Conservation (phyloP, 2,797 vertebrate genomes). For the Platyrinchus mystaceus region DNA sequence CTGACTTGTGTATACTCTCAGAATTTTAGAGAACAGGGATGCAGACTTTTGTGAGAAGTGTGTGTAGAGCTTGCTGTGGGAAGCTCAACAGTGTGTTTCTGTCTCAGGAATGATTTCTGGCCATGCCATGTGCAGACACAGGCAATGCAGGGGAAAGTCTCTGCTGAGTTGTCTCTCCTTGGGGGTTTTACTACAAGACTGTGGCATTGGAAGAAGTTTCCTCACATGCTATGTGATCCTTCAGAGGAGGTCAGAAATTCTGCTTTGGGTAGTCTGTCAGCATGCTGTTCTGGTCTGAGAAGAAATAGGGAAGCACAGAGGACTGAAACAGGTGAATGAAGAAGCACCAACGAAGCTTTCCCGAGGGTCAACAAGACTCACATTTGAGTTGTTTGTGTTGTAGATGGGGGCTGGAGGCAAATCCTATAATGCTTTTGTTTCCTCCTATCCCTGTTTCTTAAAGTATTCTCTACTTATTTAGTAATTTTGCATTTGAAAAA, state of each 20-base stretch:
- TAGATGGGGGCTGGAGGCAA: neutral
- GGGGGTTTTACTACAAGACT: neutral
- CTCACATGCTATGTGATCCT: neutral
- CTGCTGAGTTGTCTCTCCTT: neutral
- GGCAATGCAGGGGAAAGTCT: neutral
- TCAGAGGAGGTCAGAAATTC: neutral
- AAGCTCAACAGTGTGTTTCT: neutral
- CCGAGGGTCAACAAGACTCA: neutral
- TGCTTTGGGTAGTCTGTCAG: neutral
- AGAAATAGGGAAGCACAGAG: neutral
- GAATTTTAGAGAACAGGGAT: neutral
- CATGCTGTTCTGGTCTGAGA: rapidly evolving
- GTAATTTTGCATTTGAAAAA: neutral
- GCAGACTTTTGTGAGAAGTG: neutral
- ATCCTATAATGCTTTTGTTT: neutral
- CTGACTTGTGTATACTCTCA: neutral
- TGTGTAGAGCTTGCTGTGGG: neutral
- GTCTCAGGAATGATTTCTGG: neutral
- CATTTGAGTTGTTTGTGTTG: neutral
- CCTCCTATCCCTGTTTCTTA: neutral
- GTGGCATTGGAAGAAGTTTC: neutral
- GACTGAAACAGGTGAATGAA: neutral
- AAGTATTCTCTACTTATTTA: neutral
- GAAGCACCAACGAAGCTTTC: neutral
- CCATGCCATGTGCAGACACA: rapidly evolving